Base-by-base conservation (phyloP, 2,113 vertebrate species). In the Aramus guarauna region DNA sequence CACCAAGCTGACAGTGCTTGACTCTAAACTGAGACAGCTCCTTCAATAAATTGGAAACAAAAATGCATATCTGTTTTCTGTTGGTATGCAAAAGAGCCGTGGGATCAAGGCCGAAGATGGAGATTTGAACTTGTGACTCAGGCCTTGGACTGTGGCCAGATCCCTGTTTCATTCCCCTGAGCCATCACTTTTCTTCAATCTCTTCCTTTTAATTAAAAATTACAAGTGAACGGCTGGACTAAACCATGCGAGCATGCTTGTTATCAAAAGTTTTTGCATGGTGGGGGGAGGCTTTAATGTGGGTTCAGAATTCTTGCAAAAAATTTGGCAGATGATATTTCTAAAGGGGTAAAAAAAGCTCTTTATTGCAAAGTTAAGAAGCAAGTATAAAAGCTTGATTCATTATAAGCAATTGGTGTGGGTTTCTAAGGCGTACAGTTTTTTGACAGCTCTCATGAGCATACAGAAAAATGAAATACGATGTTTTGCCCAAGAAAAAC, bases 121-220 rank as follows among this genome's bases (percentile, higher is more conserved):
- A 94, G 90, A 77, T 78, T 82, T 95, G 94, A 96, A 95, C 94
- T 95, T 97, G 76, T 97, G 92, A 97, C 94, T 96, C 82, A 80
- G 85, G 83, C 36, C 59, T 90, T 96, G 96, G 96, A 92, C 47
- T 77, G 56, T 59, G 32, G 92, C 96, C 96, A 97, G 75, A 34
- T 66, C 78, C 75, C 79, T 80, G 71, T 77, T 95, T 80, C 90
- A 80, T 90, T 96, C 78, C 91, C 80, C 90, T 88, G 89, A 96
- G 94, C 87, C 93, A 97, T 94, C 85, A 81, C 24, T 95, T 94
- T 55, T 71, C 92, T 89, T 92, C 92, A 95, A 45, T 86, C 77
- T 87, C 69, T 93, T 92, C 75, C 60, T 96, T 91, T 91, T 95
- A 94, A 95, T 91, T 95, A 94, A 96, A 94, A 95, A 78, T 88